Evolutionary conservation across 2,888 invertebrate species (phyloP).

Genomic region (Dorcus parallelipipedus): DNA sequence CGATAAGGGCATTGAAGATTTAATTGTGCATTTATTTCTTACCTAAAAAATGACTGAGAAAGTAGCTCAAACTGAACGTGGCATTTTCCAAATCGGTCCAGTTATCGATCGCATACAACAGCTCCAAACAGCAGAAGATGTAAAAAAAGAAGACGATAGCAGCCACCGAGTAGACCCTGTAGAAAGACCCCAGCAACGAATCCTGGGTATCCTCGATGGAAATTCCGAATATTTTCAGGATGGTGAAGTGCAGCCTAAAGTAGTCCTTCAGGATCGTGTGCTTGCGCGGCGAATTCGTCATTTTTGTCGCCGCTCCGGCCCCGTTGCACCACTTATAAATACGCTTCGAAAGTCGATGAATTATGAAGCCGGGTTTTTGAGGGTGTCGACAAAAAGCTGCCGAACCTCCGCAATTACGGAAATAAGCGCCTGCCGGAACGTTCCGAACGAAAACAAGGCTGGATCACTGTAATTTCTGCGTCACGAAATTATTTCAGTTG

Average conservation of each 20-base stretch:
- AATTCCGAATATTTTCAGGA: slow-evolving; percentile 4
- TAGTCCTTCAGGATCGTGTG: neutral
- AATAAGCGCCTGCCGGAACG: too few relatives aligned
- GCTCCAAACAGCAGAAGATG: neutral
- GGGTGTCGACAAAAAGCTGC: too few relatives aligned
- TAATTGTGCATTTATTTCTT: neutral
- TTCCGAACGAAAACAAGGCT: too few relatives aligned
- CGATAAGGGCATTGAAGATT: too few relatives aligned
- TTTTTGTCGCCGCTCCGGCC: too few relatives aligned
- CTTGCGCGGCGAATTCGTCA: too few relatives aligned
- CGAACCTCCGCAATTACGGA: too few relatives aligned
- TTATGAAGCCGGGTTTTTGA: too few relatives aligned
- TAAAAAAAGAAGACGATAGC: slow-evolving; percentile 1
- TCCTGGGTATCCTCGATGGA: neutral
- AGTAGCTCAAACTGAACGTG: slow-evolving; percentile 7
- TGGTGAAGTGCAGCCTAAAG: slow-evolving; percentile 5
- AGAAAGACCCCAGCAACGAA: neutral
- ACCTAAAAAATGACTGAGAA: slow-evolving; percentile 5
- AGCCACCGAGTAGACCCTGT: slow-evolving; percentile 1
- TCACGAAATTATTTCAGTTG: too few relatives aligned
- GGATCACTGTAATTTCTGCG: too few relatives aligned
- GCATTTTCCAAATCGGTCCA: slow-evolving; percentile 2
- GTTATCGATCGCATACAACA: neutral
- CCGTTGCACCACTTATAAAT: too few relatives aligned
- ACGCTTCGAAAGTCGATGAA: too few relatives aligned